Conservation (phyloP, 2,113 vertebrate genomes). For the Neogale vison region DNA sequence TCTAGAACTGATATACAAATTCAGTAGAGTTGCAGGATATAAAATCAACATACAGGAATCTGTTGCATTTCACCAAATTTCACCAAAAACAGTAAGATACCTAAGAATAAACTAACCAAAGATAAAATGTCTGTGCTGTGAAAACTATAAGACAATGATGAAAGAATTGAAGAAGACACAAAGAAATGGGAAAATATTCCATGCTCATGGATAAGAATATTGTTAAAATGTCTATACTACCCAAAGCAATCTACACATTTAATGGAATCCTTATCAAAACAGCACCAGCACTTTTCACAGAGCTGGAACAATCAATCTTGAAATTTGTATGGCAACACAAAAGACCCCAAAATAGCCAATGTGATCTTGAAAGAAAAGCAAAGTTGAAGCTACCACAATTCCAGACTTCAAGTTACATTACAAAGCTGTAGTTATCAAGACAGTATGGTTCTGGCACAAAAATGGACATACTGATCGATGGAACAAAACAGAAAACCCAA, state of each 20-base stretch:
- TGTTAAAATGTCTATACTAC: too few relatives aligned
- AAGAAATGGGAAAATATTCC: too few relatives aligned
- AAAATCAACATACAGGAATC: not conserved
- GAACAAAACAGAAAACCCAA: not conserved
- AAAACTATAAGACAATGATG: too few relatives aligned
- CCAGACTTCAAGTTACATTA: not conserved
- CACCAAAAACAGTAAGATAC: too few relatives aligned
- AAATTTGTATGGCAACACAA: not conserved
- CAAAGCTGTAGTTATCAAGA: not conserved
- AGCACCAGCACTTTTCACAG: too few relatives aligned
- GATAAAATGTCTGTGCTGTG: too few relatives aligned
- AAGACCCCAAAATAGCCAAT: not conserved
- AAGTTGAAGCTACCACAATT: not conserved
- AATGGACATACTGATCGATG: not conserved
- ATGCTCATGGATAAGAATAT: too few relatives aligned
- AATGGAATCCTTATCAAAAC: too few relatives aligned
- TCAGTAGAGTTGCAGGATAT: not conserved
- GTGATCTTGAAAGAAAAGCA: not conserved
- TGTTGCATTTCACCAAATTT: not conserved
- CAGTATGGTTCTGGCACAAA: not conserved
- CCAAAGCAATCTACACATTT: too few relatives aligned
- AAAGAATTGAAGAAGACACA: too few relatives aligned
- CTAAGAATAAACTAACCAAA: not conserved
- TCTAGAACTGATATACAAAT: not conserved
- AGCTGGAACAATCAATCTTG: too few relatives aligned